These are phyloP conservation scores for Thyatira batis DNA, from an alignment of 2,888 invertebrate species.

Conservation along the genomic window DNA sequence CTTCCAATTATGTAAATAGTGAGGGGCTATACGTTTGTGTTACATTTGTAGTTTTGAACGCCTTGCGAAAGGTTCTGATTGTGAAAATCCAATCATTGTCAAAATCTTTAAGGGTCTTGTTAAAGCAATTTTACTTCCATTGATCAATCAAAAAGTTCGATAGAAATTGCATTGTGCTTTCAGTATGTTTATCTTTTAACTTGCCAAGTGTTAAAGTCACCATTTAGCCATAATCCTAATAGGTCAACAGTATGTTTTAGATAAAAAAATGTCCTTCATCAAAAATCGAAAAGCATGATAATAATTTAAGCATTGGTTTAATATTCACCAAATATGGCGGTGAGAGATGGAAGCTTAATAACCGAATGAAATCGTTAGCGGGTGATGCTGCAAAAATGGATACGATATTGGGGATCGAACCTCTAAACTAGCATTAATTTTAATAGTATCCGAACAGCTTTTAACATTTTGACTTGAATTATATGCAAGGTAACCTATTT, in stretches of 20 bases:
- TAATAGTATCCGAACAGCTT: not conserved
- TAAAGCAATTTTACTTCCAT: no score
- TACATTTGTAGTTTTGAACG: conserved; percentile 15
- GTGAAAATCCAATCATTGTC: not conserved
- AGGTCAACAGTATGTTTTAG: no score
- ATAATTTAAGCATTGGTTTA: not conserved
- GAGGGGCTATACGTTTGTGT: conserved; percentile 13
- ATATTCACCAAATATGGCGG: conserved; percentile 3
- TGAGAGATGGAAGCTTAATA: conserved; percentile 22
- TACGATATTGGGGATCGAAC: conserved; percentile 14
- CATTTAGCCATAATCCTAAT: no score
- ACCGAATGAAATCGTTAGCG: conserved; percentile 28
- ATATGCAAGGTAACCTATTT: not conserved
- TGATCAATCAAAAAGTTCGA: no score
- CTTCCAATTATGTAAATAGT: conserved; percentile 27
- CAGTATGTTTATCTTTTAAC: no score
- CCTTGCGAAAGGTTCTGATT: conserved; percentile 11
- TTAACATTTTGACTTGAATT: not conserved
- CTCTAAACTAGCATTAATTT: not conserved
- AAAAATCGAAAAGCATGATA: not conserved
- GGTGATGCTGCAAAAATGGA: conserved; percentile 30
- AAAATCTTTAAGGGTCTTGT: no score
- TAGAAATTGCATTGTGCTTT: no score
- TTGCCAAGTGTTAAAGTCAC: no score
- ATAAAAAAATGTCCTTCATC: no score